phyloP scores from a whole-genome alignment of 2,113 vertebrate genomes.

The Cynocephalus volans region DNA sequence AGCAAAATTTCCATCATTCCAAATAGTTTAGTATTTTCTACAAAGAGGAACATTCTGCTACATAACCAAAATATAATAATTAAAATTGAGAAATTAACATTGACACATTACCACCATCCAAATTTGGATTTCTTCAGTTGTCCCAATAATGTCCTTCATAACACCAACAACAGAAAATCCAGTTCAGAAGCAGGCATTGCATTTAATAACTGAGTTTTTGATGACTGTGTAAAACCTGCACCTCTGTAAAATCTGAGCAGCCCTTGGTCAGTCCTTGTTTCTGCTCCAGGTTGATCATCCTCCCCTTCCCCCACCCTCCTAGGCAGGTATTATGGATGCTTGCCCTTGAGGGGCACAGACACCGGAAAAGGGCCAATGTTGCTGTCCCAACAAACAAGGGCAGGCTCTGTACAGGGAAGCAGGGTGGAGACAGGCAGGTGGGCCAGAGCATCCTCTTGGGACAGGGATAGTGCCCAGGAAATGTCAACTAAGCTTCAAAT shows the following conservation, averaged over 20 bases:
- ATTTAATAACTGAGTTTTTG: neutral
- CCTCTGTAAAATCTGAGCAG: neutral
- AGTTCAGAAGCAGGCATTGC: neutral
- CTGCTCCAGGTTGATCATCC: rapidly evolving
- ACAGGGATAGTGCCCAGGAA: neutral
- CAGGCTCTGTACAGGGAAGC: neutral
- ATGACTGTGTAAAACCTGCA: neutral
- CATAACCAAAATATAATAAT: neutral
- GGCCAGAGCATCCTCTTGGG: neutral
- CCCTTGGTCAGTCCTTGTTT: neutral
- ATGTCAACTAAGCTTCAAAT: neutral
- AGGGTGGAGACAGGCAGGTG: too few relatives aligned
- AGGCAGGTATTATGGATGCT: neutral
- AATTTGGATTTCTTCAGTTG: neutral
- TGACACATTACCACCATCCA: neutral
- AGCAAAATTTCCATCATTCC: neutral
- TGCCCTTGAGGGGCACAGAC: neutral
- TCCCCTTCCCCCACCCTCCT: rapidly evolving
- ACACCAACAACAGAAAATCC: neutral
- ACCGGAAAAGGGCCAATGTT: neutral
- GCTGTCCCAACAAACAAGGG: neutral
- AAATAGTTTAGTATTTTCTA: neutral
- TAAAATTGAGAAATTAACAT: neutral
- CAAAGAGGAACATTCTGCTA: neutral
- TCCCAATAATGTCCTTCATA: neutral